Evolutionary conservation across 2,888 invertebrate species (phyloP).

Genomic region (Sclerodermus sp.): DNA sequence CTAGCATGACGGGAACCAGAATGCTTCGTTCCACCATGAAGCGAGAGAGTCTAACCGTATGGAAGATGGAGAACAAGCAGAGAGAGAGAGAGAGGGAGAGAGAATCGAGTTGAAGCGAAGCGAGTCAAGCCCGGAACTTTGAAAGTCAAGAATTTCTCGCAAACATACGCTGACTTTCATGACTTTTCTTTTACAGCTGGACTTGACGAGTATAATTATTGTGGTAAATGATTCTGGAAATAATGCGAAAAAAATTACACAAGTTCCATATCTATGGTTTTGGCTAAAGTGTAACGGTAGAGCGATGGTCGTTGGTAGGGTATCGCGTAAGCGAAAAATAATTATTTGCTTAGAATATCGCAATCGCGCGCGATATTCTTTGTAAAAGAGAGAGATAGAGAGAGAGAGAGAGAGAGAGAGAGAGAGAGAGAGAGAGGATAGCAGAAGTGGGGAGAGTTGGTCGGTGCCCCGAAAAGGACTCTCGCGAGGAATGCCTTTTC

Average conservation of each 20-base stretch:
- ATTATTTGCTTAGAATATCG: too few species aligned
- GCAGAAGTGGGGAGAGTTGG: constrained; percentile 4
- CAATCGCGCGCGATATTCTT: too few species aligned
- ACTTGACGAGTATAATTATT: too few species aligned
- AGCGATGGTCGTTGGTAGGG: too few species aligned
- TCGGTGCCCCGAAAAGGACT: constrained; percentile 9
- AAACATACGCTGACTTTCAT: too few species aligned
- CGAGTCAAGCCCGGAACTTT: constrained; percentile 35
- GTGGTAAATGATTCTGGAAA: too few species aligned
- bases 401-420: constrained; percentile 10
- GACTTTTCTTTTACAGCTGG: too few species aligned
- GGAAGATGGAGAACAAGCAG: constrained; percentile 5
- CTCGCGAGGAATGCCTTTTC: constrained; percentile 35
- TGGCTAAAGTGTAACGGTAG: too few species aligned
- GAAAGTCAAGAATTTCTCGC: constrained; percentile 53
- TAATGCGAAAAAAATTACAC: too few species aligned
- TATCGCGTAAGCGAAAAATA: too few species aligned
- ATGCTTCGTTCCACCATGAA: constrained; percentile 43
- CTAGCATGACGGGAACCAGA: constrained; percentile 49
- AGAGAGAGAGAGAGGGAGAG: constrained; percentile 14
- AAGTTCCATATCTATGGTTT: too few species aligned
- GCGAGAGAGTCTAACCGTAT: constrained; percentile 11
- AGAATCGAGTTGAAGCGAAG: constrained; percentile 36
- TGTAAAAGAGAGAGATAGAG: constrained; percentile 10
- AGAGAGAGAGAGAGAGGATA: constrained; percentile 12